Conservation (phyloP, 2,797 vertebrate species). For the Danio aesculapii region DNA sequence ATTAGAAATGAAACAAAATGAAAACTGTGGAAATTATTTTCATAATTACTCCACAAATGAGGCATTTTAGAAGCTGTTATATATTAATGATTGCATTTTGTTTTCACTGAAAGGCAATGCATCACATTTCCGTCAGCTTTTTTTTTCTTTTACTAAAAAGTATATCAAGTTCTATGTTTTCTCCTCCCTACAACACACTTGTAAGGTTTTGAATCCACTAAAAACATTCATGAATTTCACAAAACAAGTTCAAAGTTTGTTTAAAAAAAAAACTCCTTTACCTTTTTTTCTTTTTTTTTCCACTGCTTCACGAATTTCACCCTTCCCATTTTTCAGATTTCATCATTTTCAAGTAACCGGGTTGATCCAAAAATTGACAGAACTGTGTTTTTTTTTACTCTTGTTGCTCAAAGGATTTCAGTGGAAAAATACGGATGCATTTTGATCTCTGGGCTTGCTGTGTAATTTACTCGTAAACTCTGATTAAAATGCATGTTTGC, state of each 20-base stretch:
- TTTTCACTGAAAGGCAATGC: not conserved
- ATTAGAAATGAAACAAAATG: conserved; percentile 5
- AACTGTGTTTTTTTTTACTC: not conserved
- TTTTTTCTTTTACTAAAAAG: not conserved
- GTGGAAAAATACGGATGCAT: conserved; percentile 43
- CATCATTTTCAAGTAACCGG: not conserved
- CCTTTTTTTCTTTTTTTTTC: not conserved
- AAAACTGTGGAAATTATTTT: conserved; percentile 7
- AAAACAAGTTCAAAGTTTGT: not conserved
- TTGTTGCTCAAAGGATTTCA: conserved; percentile 16
- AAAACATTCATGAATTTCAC: not conserved
- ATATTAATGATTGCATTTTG: not conserved
- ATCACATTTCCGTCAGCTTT: conserved; percentile 15
- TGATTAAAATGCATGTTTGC: conserved; percentile 52
- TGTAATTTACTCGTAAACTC: conserved; percentile 40
- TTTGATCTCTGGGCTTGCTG: conserved; percentile 47
- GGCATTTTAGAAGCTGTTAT: not conserved
- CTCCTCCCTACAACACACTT: not conserved
- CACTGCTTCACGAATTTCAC: not conserved
- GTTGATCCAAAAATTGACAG: conserved; percentile 9
- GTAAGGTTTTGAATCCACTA: not conserved
- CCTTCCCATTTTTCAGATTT: not conserved
- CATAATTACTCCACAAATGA: not conserved
- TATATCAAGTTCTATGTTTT: not conserved
- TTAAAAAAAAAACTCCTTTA: not conserved